phyloP scores from a whole-genome alignment of 2,113 vertebrate species.

The Cervus canadensis region DNA sequence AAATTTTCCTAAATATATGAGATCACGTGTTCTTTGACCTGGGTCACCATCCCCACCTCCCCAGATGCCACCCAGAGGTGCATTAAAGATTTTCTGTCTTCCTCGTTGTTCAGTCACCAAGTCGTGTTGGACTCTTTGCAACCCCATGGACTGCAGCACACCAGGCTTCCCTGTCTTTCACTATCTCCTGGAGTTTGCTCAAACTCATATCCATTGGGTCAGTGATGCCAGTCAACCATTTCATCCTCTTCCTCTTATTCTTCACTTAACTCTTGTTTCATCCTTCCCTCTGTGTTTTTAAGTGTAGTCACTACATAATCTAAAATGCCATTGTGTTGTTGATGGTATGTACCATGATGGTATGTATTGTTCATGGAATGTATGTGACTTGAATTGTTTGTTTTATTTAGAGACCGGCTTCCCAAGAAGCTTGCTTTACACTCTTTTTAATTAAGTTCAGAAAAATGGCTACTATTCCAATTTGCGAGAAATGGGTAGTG shows the following conservation, averaged over 20 bases:
- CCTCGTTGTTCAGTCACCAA: not conserved
- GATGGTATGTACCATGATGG: not conserved
- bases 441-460: constrained; percentile 11
- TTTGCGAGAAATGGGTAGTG: not conserved
- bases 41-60: not conserved
- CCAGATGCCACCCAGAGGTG: not conserved
- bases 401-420: constrained; percentile 17
- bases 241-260: not conserved
- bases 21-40: not conserved
- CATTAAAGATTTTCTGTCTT: not conserved
- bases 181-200: not conserved
- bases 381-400: not conserved
- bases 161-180: not conserved
- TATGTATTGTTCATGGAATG: not conserved
- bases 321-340: not conserved
- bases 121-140: fast-evolving
- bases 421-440: constrained; percentile 16
- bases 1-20: not conserved
- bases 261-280: not conserved
- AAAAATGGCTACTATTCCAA: constrained; percentile 14
- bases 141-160: not conserved
- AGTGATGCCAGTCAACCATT: not conserved
- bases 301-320: not conserved
- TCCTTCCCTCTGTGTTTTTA: not conserved
- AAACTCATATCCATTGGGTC: not conserved